Evolutionary conservation across 2,113 vertebrate species (phyloP), one percentile per base, ranked within the genome.

Genomic region (Lota lota): DNA sequence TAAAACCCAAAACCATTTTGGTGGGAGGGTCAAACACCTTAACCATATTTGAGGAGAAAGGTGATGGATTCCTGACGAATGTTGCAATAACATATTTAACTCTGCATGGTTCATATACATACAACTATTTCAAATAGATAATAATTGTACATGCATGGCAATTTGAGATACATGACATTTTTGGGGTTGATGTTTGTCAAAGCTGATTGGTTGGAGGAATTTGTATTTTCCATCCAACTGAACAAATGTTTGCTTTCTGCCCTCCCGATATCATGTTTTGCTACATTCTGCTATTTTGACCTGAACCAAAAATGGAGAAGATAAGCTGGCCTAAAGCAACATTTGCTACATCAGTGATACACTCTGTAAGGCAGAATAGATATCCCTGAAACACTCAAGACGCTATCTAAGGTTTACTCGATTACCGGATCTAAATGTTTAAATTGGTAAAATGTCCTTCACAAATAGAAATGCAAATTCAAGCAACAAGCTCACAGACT

Each of bases 231-330:
- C 33, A 54, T n/a, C 53, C 17, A 70, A 76, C 36, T 7, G 28
- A 76, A 79, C 66, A 69, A 57, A 71, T 20, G 36, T 67, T 67
- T 17, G 36, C 74, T 56, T 22, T 33, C 70, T 57, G 72, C 82
- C 74, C 79, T 63, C 56, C 61, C 56, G 15, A 20, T 82, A 78
- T 85, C 75, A 75, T 77, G 65, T 73, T 83, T 71, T 79, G 72
- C 78, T 75, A 80, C 79, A 75, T 80, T 76, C 28, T 76, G 70
- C 73, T 68, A 73, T 67, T 69, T 62, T 58, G 64, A 61, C 62
- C 66, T 60, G 66, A 83, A 76, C 53, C 40, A 68, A 66, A 75
- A 71, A 69, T 56, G 2, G 3, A 61, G 60, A 22, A 21, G 74
- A 86, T 78, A 73, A 79, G 57, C 24, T 77, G 74, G 83, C 76